Conservation (phyloP, 2,113 vertebrate species). For the Heloderma charlesbogerti region DNA sequence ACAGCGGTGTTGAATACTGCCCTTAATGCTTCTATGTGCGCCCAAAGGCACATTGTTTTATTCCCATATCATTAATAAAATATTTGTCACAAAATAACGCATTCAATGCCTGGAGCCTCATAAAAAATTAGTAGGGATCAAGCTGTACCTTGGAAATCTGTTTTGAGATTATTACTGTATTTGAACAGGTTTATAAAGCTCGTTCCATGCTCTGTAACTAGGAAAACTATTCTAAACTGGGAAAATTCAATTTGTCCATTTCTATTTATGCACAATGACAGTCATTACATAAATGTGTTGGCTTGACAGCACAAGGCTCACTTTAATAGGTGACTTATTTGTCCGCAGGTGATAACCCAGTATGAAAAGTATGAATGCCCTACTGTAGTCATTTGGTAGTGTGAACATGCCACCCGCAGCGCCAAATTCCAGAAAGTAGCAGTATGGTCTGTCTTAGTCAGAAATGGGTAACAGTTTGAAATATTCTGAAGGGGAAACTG, state of each 20-base stretch:
- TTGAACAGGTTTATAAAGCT: background rate
- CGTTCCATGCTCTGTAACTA: background rate
- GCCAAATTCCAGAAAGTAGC: background rate
- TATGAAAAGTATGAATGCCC: background rate
- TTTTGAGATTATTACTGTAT: background rate
- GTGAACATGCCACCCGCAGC: no score
- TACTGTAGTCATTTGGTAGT: background rate
- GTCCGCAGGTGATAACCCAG: background rate
- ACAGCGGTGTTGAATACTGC: no score
- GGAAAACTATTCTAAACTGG: background rate
- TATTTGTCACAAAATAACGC: no score
- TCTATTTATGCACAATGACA: background rate
- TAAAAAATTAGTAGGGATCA: background rate
- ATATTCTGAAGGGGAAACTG: background rate
- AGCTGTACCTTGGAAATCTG: background rate
- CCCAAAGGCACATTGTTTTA: no score
- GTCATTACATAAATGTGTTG: background rate
- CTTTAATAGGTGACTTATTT: constrained; percentile 14
- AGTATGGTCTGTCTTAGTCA: background rate
- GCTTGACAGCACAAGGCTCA: background rate
- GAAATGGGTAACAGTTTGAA: background rate
- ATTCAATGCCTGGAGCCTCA: no score
- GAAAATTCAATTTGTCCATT: background rate
- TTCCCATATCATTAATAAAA: no score
- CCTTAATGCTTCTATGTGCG: no score